Evolutionary conservation across 2,113 vertebrate species (phyloP).

Genomic region (Girardinichthys multiradiatus): DNA sequence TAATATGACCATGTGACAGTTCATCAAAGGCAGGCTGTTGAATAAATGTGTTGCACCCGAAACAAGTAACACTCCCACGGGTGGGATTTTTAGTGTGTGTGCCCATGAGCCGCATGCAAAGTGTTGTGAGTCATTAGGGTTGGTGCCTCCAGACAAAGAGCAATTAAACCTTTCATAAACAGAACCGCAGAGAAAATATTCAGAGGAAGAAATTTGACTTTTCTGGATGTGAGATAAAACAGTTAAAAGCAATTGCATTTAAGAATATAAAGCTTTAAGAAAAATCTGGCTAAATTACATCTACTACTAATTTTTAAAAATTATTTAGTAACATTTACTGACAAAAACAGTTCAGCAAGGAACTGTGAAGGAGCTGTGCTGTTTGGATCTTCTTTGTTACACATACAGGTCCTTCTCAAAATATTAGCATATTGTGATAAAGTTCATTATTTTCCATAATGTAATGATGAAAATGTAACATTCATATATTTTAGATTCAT

Average conservation of each 20-base stretch:
- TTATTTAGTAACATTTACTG: background rate
- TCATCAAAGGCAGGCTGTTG: conserved; percentile 30
- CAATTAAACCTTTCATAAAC: conserved; percentile 62
- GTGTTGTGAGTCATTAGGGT: conserved; percentile 62
- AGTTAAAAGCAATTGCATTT: background rate
- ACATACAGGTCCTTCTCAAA: too few species aligned
- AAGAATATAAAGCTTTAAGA: background rate
- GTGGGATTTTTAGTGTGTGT: conserved; percentile 9
- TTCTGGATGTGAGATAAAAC: conserved; percentile 35
- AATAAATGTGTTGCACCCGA: conserved; percentile 23
- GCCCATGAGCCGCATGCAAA: conserved; percentile 49
- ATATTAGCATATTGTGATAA: too few species aligned
- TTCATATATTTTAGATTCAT: too few species aligned
- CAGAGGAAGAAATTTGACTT: conserved; percentile 2
- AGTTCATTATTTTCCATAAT: too few species aligned
- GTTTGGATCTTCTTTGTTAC: too few species aligned
- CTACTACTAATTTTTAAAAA: background rate
- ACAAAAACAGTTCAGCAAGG: too few species aligned
- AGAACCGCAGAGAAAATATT: conserved; percentile 31
- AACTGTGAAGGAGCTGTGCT: background rate
- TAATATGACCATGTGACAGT: conserved; percentile 9
- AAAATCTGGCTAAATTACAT: background rate
- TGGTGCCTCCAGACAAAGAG: conserved; percentile 51
- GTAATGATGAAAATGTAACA: too few species aligned
- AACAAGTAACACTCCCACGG: conserved; percentile 22